Percentiles rank a stretch among this genome's conserved stretches.
phyloP scores from a whole-genome alignment of 2,113 vertebrate genomes.

The Theropithecus gelada region DNA sequence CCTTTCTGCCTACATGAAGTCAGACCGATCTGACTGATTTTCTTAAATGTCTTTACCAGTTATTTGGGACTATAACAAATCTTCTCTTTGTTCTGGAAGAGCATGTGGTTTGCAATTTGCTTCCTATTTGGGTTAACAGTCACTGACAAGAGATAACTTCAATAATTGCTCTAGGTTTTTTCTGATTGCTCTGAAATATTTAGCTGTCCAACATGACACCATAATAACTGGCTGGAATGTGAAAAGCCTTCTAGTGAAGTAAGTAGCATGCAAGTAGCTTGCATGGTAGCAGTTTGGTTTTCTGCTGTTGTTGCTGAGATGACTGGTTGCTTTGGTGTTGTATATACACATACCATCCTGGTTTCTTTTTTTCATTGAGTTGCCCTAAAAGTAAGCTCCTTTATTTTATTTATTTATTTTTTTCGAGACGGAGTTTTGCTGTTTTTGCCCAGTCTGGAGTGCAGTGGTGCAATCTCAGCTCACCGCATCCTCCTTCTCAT shows the following conservation, averaged over 20 bases:
- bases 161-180: neutral
- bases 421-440: too few species aligned
- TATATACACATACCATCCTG: neutral
- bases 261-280: neutral
- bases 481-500: too few species aligned
- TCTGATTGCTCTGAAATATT: constrained; percentile 6
- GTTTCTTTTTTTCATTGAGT: neutral
- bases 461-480: too few species aligned
- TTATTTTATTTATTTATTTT: too few species aligned
- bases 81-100: constrained; percentile 33
- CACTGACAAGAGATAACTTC: constrained; percentile 47
- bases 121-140: constrained; percentile 26
- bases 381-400: neutral
- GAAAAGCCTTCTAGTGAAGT: neutral
- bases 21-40: neutral
- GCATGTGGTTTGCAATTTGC: constrained; percentile 2
- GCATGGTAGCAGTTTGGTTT: neutral
- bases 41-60: neutral
- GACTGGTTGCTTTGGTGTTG: neutral
- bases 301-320: neutral
- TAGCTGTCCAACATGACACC: neutral
- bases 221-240: neutral
- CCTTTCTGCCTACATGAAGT: neutral
- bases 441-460: too few species aligned
- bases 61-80: neutral